A percentile compares a stretch with the other conserved stretches of the same genome.
These are phyloP conservation scores for Cyclophora albipunctata DNA, from an alignment of 2,888 invertebrate species.

Conservation along the genomic window DNA sequence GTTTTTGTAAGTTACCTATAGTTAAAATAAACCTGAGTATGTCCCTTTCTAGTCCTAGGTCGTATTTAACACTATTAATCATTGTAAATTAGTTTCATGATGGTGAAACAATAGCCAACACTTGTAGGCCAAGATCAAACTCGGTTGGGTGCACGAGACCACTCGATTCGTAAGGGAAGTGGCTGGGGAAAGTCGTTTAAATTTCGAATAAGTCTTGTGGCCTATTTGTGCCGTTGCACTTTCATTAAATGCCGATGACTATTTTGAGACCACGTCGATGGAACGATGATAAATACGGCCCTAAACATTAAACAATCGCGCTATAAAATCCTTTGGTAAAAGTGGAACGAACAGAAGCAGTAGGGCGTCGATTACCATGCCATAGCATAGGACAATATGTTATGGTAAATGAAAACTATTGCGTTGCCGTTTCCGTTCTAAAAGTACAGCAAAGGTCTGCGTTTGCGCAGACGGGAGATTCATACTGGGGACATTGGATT, in stretches of 20 bases:
- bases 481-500: no score
- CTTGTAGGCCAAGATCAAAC: not conserved
- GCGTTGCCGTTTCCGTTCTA: no score
- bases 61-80: not conserved
- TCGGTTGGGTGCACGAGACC: conserved; percentile 1
- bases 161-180: conserved; percentile 39
- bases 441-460: no score
- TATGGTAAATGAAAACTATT: no score
- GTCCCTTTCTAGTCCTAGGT: no score
- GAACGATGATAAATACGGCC: no score
- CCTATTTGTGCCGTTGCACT: conserved; percentile 29
- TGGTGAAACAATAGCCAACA: not conserved
- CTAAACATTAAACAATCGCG: not conserved
- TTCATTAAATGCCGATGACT: conserved; percentile 32
- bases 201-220: conserved; percentile 29
- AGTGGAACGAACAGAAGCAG: not conserved
- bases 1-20: no score
- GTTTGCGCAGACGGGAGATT: no score
- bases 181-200: conserved; percentile 45
- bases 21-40: no score
- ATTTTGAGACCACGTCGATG: conserved; percentile 14
- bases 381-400: no score
- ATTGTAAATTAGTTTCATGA: not conserved
- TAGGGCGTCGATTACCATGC: no score
- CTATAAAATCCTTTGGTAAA: not conserved